These are phyloP conservation scores for Lerema accius DNA, from an alignment of 1,140 invertebrate species.

Conservation along the genomic window DNA sequence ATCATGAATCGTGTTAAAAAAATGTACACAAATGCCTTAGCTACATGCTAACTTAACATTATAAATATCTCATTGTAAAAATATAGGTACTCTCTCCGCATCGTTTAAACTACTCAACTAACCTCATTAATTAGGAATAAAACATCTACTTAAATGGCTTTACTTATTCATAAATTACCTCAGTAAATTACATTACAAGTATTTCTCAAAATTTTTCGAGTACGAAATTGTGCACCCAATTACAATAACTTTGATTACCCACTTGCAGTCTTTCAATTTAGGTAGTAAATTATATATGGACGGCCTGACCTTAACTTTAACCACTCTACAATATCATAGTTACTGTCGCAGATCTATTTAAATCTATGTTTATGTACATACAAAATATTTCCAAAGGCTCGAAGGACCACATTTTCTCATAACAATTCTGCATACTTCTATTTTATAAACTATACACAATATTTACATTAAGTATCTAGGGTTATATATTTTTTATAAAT, in stretches of 20 bases:
- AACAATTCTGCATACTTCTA: conserved; percentile 10
- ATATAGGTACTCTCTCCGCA: conserved; percentile 64
- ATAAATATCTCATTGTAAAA: conserved; percentile 75
- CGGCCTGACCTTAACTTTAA: conserved; percentile 68
- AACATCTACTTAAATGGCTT: conserved; percentile 48
- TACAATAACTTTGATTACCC: conserved; percentile 11
- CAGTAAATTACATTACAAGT: conserved; percentile 31
- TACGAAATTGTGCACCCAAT: conserved; percentile 20
- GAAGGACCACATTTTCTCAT: conserved; percentile 22
- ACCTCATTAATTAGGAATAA: conserved; percentile 44
- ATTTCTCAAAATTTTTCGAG: conserved; percentile 17
- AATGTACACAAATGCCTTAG: conserved; percentile 74
- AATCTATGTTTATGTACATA: conserved; percentile 4
- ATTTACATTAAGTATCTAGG: conserved; percentile 40
- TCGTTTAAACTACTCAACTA: conserved; percentile 49
- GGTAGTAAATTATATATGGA: conserved; percentile 68
- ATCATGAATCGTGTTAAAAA: conserved; percentile 67
- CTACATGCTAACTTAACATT: conserved; percentile 55
- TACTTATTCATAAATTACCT: conserved; percentile 38
- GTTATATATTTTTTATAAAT: conserved; percentile 21
- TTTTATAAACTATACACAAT: conserved; percentile 39
- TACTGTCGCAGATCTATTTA: conserved; percentile 36
- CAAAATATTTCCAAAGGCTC: conserved; percentile 10
- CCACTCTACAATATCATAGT: conserved; percentile 18
- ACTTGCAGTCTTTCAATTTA: conserved; percentile 66